phyloP scores from a whole-genome alignment of 53 echinoderm and acorn worm species.

The Antedon mediterranea region DNA sequence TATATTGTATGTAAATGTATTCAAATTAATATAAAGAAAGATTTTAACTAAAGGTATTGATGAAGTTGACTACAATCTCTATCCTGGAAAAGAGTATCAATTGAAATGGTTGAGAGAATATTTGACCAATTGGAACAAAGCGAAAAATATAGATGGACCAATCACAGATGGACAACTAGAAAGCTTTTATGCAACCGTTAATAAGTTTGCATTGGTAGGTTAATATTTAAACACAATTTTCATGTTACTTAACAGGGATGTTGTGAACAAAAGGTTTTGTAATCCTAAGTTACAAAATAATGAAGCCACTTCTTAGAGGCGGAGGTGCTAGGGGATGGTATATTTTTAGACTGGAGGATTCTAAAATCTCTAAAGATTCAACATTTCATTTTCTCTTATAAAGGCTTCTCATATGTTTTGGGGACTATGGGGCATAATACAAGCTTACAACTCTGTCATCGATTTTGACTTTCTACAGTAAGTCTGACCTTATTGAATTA shows the following conservation, averaged over 20 bases:
- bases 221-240: not conserved
- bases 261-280: too few relatives aligned
- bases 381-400: not conserved
- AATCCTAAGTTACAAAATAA: too few relatives aligned
- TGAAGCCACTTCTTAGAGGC: too few relatives aligned
- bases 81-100: conserved; percentile 68
- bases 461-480: conserved; percentile 94
- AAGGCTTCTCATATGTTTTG: conserved; percentile 81
- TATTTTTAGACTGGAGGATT: too few relatives aligned
- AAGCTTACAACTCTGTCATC: conserved; percentile 64
- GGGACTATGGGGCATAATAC: conserved; percentile 82
- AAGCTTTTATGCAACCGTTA: conserved; percentile 47
- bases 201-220: conserved; percentile 89
- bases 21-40: not conserved
- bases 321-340: too few relatives aligned
- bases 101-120: conserved; percentile 69
- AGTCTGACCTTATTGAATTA: conserved; percentile 20
- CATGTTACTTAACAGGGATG: too few relatives aligned
- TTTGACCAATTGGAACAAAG: conserved; percentile 34
- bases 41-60: conserved; percentile 45
- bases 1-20: too few relatives aligned
- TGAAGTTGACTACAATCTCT: conserved; percentile 62
- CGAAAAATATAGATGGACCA: conserved; percentile 25
- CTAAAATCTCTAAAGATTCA: too few relatives aligned
- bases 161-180: conserved; percentile 58